A percentile compares a stretch with the other conserved stretches of the same genome.
These are phyloP conservation scores for Camptogramma bilineatum DNA, from an alignment of 2,888 invertebrate genomes.

Conservation along the genomic window DNA sequence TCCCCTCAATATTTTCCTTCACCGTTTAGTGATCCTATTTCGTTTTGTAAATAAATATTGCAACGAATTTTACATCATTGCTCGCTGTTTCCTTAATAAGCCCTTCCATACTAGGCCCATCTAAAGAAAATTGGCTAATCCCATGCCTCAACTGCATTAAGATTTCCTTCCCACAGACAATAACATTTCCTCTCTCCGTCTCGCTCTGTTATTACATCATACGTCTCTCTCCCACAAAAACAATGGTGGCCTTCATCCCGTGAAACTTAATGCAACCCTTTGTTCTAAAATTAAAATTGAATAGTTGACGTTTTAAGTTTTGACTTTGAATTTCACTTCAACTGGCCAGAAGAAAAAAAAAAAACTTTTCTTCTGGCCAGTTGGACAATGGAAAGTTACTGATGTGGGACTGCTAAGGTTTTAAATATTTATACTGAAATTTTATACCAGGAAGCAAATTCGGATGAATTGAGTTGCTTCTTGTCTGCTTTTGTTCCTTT, in stretches of 20 bases:
- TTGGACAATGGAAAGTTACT: neutral
- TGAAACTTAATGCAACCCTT: slow-evolving; percentile 30
- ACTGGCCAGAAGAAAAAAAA: too few species aligned
- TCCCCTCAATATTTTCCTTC: too few species aligned
- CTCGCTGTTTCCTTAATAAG: too few species aligned
- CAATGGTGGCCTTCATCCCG: slow-evolving; percentile 34
- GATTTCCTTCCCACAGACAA: neutral
- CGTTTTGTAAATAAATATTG: too few species aligned
- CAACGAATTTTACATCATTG: too few species aligned
- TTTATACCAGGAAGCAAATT: too few species aligned
- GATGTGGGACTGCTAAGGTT: neutral
- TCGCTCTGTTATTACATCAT: slow-evolving; percentile 15
- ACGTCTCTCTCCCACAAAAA: slow-evolving; percentile 31
- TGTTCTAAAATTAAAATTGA: slow-evolving; percentile 38
- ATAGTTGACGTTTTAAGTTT: slow-evolving; percentile 18
- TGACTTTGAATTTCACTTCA: too few species aligned
- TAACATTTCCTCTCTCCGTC: slow-evolving; percentile 28
- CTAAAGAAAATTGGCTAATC: slow-evolving; percentile 17
- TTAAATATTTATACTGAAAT: too few species aligned
- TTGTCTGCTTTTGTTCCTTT: too few species aligned
- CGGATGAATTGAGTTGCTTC: too few species aligned
- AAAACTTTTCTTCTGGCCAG: slow-evolving; percentile 25
- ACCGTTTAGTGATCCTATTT: too few species aligned
- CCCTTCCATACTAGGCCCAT: neutral
- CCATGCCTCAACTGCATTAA: neutral